Base-by-base conservation (phyloP, 2,888 invertebrate species). In the Spicauda simplicius region DNA sequence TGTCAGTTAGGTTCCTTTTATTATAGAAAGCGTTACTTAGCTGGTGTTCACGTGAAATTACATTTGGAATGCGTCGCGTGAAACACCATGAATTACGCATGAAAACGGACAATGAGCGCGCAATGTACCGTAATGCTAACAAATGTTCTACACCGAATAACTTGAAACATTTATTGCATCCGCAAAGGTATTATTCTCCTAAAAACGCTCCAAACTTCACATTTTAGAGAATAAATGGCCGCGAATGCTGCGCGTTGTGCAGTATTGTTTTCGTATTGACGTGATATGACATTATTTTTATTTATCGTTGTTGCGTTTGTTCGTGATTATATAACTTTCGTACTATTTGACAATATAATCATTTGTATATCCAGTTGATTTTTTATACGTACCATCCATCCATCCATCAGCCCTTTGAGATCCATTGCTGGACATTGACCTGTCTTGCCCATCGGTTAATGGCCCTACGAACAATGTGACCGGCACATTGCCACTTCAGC, bases 31-130 rank as follows among this genome's bases (percentile, higher is more conserved):
- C 77, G 73, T 75, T 76, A 73, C 77, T 77, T 72, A 73, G 74
- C 60, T 45, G 60, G 54, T 54, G 66, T 77, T 77, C 76, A 79
- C 78, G 82, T 77, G 80, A 80, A 84, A 91, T 91, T 90, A 89
- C 88, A 91, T 91, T 91, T 85, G 81, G 76, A 87, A 90, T 89
- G 87, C 90, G 86, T 83, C 83, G 84, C 77, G 76, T 74, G 77
- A 76, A 45, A 72, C 78, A 74, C 74, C 81, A 91, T 91, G 90
- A 87, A 91, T 90, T 89, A 90, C 85, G 76, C 88, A 91, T 91
- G 88, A 85, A 83, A 84, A 74, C 75, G 74, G 77, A 74, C 84
- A 84, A 85, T 83, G 85, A 82, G 77, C 77, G 83, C 78, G 81
- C 81, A 85, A 86, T 88, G 83, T 85, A 83, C 82, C 81, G 84